Percentiles rank a stretch among this genome's conserved stretches.
phyloP scores from a whole-genome alignment of 2,888 invertebrate genomes.

The Bhutanitis thaidina region DNA sequence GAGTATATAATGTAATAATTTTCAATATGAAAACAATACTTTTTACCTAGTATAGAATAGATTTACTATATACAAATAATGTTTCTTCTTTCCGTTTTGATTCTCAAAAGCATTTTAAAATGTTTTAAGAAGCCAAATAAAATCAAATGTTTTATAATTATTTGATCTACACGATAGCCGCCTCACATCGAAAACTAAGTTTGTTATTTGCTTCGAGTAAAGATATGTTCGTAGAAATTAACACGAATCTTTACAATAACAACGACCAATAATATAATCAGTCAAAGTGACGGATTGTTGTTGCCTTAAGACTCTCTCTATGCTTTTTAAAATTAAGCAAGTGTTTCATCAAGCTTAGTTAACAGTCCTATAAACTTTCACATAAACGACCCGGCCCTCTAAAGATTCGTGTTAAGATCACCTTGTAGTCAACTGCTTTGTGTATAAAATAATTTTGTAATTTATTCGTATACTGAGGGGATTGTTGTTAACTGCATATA shows the following conservation, averaged over 20 bases:
- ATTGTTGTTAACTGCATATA: constrained; percentile 73
- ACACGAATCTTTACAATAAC: constrained; percentile 14
- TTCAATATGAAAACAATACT: too few relatives aligned
- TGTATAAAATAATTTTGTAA: constrained; percentile 47
- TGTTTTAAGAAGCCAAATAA: not conserved
- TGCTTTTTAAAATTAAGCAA: too few relatives aligned
- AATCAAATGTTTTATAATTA: constrained; percentile 14
- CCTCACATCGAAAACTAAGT: constrained; percentile 5
- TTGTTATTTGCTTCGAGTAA: constrained; percentile 5
- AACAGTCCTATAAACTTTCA: too few relatives aligned
- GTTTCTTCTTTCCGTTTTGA: too few relatives aligned
- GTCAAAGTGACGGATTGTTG: too few relatives aligned
- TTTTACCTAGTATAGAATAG: too few relatives aligned
- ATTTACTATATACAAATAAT: too few relatives aligned
- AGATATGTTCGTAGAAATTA: constrained; percentile 12
- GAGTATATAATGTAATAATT: too few relatives aligned
- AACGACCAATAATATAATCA: too few relatives aligned
- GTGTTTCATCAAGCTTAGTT: too few relatives aligned
- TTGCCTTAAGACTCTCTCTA: too few relatives aligned
- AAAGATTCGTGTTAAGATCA: constrained; percentile 18
- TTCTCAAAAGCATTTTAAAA: too few relatives aligned
- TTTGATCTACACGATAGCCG: not conserved
- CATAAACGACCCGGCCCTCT: not conserved
- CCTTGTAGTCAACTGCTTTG: constrained; percentile 29
- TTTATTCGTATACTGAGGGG: constrained; percentile 50